Base-by-base conservation (phyloP, 2,797 vertebrate species). In the Pseudochirops cupreus region DNA sequence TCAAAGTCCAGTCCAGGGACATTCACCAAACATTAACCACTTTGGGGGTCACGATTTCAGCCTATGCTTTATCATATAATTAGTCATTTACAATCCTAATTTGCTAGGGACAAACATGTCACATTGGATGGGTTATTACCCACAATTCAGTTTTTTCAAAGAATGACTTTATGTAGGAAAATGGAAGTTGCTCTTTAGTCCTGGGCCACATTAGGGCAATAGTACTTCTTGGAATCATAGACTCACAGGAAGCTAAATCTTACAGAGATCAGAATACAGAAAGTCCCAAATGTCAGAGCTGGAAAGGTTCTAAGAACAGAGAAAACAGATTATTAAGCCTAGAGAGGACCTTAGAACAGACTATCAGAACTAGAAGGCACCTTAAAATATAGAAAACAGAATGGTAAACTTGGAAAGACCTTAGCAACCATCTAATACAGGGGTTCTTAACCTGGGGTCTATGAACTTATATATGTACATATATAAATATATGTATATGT, bases 21-120 rank as follows among this genome's bases (percentile, higher is more conserved):
- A 97, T 56, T 95, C 53, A 97, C 97, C 96, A 98, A 98, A 98
- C 95, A 98, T 98, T 98, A 98, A 98, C 97, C 95, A 96, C 95
- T 97, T 95, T 91, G 94, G 28, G 82, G 94, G 93, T 96, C 93
- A 92, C 56, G 94, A 94, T 94, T 97, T 97, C 95, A 82, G 96
- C 95, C 89, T 59, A 5, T 74, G 67, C 97, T 97, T 97, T 97
- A 97, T 91, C 95, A 93, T 12, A 95, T 33, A 91, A 92, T 97
- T 96, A 98, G 96, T 95, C 96, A 95, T 98, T 97, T 97, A 96
- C 29, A 90, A 10, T 1, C 54, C 82, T 62, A 87, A 24, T 0
- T 5, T 92, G 56, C 28, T 24, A 11, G 16, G 0, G 74, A 91
- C 57, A 92, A 92, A 18, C 87, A 16, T 24, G 92, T 96, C 57